Evolutionary conservation across 2,113 vertebrate species (phyloP).

Genomic region (Aphelocoma coerulescens): DNA sequence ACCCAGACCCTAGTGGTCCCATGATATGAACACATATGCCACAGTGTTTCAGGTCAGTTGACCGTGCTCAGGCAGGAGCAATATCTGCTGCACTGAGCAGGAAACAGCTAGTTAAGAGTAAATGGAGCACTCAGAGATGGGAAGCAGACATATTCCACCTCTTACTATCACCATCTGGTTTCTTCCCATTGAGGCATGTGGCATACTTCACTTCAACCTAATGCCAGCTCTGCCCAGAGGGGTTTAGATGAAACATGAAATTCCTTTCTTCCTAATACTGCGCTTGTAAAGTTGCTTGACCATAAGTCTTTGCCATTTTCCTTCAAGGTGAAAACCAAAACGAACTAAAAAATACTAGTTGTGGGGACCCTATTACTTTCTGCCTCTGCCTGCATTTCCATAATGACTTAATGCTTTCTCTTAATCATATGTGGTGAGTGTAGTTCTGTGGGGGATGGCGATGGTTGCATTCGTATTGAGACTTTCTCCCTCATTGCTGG

Average conservation of each 20-base stretch:
- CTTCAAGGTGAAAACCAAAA: background rate
- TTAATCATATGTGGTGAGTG: background rate
- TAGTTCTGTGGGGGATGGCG: background rate
- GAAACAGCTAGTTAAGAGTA: conserved; percentile 14
- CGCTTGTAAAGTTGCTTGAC: background rate
- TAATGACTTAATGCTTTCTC: background rate
- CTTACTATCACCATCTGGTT: conserved; percentile 7
- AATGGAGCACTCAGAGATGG: conserved; percentile 13
- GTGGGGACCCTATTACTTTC: background rate
- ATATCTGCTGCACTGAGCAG: background rate
- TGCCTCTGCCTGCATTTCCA: background rate
- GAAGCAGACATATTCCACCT: conserved; percentile 13
- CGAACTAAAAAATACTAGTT: background rate
- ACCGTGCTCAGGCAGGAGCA: background rate
- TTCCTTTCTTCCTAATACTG: background rate
- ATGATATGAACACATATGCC: background rate
- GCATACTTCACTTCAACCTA: background rate
- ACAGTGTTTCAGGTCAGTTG: background rate
- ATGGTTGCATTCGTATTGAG: background rate
- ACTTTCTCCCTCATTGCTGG: background rate
- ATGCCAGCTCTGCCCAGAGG: conserved; percentile 10
- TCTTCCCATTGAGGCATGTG: conserved; percentile 2
- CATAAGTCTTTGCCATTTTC: background rate
- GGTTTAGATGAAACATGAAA: conserved; percentile 2
- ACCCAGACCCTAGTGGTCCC: background rate